Evolutionary conservation across 2,888 invertebrate species (phyloP).

Genomic region (Ornithoptera priamus): DNA sequence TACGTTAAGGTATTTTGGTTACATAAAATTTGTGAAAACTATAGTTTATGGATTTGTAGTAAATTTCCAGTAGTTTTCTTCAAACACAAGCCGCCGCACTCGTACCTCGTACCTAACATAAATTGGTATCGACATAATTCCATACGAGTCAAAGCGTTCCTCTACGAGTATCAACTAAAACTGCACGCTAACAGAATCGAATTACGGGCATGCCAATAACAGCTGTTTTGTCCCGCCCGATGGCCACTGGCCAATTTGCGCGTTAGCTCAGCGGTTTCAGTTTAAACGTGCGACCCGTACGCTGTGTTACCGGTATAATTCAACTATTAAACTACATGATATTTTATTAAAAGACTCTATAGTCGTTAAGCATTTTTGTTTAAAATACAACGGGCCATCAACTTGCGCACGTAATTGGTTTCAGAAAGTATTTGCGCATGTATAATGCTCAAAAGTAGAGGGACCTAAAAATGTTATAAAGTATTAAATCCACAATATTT

Average conservation of each 20-base stretch:
- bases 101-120: background rate
- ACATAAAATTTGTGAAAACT: background rate
- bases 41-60: background rate
- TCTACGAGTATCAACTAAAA: slow-evolving; percentile 21
- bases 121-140: slow-evolving; percentile 15
- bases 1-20: too few species aligned
- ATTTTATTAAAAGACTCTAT: slow-evolving; percentile 1
- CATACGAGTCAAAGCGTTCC: slow-evolving; percentile 23
- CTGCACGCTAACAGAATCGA: slow-evolving; percentile 29
- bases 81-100: background rate
- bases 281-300: slow-evolving; percentile 16
- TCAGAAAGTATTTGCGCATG: too few species aligned
- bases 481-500: too few species aligned
- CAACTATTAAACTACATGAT: background rate
- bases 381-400: too few species aligned
- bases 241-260: slow-evolving; percentile 27
- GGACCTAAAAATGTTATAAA: too few species aligned
- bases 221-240: slow-evolving; percentile 27
- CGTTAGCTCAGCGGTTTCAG: slow-evolving; percentile 27
- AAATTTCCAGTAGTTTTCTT: background rate
- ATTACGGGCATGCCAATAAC: slow-evolving; percentile 30
- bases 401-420: too few species aligned
- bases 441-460: too few species aligned
- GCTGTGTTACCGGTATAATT: slow-evolving; percentile 15
- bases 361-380: too few species aligned